Evolutionary conservation across 2,113 vertebrate species (phyloP).

Genomic region (Marmota monax): DNA sequence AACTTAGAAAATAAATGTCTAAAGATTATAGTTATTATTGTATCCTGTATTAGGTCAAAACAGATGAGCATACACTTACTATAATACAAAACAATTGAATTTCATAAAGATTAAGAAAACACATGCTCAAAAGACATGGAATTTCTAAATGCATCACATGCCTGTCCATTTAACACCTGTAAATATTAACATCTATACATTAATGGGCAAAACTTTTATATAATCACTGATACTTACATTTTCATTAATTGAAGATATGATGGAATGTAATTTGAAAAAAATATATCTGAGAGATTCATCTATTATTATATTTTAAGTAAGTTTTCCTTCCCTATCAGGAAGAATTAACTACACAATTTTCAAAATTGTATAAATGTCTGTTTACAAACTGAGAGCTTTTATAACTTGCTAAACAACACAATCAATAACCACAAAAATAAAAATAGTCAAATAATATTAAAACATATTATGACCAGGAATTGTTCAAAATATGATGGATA

Average conservation of each 20-base stretch:
- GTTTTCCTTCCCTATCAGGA: background rate
- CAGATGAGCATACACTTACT: background rate
- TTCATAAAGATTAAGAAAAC: constrained; percentile 3
- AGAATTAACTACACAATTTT: background rate
- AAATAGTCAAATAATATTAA: background rate
- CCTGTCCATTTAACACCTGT: background rate
- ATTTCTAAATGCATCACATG: background rate
- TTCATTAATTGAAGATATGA: background rate
- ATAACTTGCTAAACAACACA: background rate
- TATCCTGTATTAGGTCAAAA: background rate
- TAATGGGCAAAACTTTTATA: background rate
- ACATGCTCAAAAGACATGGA: background rate
- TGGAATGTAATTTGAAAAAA: background rate
- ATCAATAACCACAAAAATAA: background rate
- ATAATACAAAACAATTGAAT: background rate
- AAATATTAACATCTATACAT: background rate
- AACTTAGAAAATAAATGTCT: background rate
- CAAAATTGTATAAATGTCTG: background rate
- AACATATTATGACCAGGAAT: background rate
- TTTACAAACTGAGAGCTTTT: background rate
- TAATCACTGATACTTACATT: background rate
- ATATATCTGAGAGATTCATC: background rate
- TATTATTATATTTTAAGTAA: background rate
- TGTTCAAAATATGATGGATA: background rate
- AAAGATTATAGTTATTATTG: background rate